Evolutionary conservation across 2,797 vertebrate species (phyloP).

Genomic region (Acridotheres tristis): DNA sequence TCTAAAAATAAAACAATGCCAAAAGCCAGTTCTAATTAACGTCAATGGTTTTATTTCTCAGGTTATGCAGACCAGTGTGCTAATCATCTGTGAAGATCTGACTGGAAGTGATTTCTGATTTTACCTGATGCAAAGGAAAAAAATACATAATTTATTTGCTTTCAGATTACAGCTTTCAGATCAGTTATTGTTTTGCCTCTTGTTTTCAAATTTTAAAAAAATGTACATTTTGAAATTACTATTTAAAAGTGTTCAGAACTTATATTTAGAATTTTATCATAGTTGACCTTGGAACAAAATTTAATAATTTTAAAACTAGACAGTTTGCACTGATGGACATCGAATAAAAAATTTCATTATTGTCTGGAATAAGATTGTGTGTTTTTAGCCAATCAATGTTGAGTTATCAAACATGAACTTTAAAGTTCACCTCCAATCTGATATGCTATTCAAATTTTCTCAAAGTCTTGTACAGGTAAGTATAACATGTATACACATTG

Average conservation of each 20-base stretch:
- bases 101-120: conserved; percentile 26
- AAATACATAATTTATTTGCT: not conserved
- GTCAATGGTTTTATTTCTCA: not conserved
- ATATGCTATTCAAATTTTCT: not conserved
- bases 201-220: not conserved
- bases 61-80: not conserved
- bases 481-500: not conserved
- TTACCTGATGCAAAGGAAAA: conserved; percentile 5
- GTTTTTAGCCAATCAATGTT: not conserved
- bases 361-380: not conserved
- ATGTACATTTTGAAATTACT: not conserved
- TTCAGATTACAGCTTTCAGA: not conserved
- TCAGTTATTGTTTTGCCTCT: not conserved
- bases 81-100: not conserved
- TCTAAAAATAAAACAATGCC: not conserved
- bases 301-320: not conserved
- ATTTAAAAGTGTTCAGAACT: not conserved
- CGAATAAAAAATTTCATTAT: not conserved
- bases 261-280: not conserved
- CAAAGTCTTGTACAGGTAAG: not conserved
- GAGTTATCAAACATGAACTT: not conserved
- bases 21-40: not conserved
- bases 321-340: not conserved
- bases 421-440: not conserved
- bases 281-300: not conserved